These are phyloP conservation scores for Eremophila alpestris DNA, from an alignment of 2,797 vertebrate species.

Conservation along the genomic window DNA sequence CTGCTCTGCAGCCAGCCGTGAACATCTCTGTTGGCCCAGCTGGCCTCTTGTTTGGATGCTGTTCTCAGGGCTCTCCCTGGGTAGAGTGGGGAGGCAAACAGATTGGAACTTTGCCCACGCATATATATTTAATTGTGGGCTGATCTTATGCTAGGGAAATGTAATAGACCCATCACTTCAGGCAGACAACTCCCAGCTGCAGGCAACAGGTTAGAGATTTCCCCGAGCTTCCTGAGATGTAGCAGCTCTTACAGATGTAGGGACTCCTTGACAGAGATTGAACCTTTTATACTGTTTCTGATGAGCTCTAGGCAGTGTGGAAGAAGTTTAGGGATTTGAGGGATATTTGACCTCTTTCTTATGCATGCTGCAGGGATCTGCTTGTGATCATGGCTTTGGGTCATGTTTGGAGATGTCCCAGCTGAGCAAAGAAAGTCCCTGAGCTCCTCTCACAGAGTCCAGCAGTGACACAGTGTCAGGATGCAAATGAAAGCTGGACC, in stretches of 20 bases:
- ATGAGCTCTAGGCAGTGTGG: neutral
- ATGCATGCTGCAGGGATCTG: neutral
- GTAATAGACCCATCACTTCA: conserved; percentile 30
- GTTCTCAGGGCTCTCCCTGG: conserved; percentile 26
- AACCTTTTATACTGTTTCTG: neutral
- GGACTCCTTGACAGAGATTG: neutral
- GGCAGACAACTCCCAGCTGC: neutral
- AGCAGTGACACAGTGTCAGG: neutral
- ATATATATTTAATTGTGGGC: conserved; percentile 28
- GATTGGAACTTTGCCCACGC: conserved; percentile 18
- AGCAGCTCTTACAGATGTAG: neutral
- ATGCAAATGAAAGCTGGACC: neutral
- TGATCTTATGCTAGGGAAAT: conserved; percentile 16
- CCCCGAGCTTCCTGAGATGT: neutral
- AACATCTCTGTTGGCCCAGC: conserved; percentile 13
- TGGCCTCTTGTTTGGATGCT: neutral
- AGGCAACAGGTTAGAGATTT: conserved; percentile 21
- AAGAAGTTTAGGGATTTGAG: neutral
- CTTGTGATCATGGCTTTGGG: neutral
- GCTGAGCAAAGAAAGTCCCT: neutral
- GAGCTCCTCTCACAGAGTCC: neutral
- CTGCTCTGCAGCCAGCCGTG: neutral
- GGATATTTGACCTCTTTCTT: neutral
- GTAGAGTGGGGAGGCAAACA: neutral
- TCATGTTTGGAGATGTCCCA: neutral